Base-by-base conservation (phyloP, 2,113 vertebrate genomes). In the Danionella cerebrum region DNA sequence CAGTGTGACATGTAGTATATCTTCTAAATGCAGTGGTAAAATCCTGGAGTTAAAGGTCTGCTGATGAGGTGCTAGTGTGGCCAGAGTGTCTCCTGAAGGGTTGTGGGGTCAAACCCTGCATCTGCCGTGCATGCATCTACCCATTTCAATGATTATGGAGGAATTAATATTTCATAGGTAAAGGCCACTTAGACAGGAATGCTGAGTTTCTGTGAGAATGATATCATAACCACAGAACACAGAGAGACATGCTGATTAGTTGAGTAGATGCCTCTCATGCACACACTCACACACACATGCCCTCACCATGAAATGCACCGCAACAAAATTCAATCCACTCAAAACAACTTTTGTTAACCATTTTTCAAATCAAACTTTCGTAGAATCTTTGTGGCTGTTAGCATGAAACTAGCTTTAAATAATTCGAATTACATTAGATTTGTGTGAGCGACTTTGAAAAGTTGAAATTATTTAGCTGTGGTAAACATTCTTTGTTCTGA, bases 201-300 rank as follows among this genome's bases (percentile, higher is more conserved):
- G 84, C 76, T 69, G 72, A 83, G 71, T 84, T 89, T 88, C 88
- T 85, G 81, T 85, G 69, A 75, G 79, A 83, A 88, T 90, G 87
- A 90, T 90, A 88, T 90, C 88, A 90, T 89, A 90, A 88, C 88
- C 88, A 84, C 88, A 89, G 85, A 82, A 86, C 86, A 82, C 80
- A 84, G 52, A 70, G 75, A 84, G 78, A 78, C 79, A 79, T 65
- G 73, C 80, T 84, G 81, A 80, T 79, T 80, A 83, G n/a, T n/a
- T n/a, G 50, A 57, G 57, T 58, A 22, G 29, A 45, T 38, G 25
- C 19, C 27, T 38, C 10, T 24, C 11, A 18, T 14, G n/a, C n/a
- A n/a, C 19, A 21, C 19, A 39, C 68, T 19, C 68, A 70, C 69
- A 71, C 41, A 42, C 10, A 47, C 55, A 29, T 27, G 33, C 55